Base-by-base conservation (phyloP, 2,113 vertebrate genomes). In the Gnathochromis pfefferi region DNA sequence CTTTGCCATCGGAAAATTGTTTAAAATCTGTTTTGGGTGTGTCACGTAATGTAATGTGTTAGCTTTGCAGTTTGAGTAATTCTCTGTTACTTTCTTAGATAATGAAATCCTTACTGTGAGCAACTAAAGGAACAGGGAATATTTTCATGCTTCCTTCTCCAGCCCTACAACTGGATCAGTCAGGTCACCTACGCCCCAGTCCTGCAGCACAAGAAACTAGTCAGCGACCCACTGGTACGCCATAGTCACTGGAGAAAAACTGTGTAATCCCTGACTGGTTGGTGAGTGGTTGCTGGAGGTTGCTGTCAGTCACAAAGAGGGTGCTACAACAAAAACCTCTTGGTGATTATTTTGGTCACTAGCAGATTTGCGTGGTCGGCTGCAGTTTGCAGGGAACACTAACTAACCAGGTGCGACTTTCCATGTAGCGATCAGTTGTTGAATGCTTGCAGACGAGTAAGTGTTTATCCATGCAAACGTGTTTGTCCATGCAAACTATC, bases 341-440 rank as follows among this genome's bases (percentile, higher is more conserved):
- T 23, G 1, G 12, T 42, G 65, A 16, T 42, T 70, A 14, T 16
- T 73, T 73, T 45, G 38, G 38, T 45, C 5, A 42, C 65, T 26
- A 16, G 65, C 38, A 65, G 0, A 63, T 65, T 65, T 35, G 31
- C 4, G 9, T 65, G 31, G 17, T 65, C 4, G 6, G 31, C 17
- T 19, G 31, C 58, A 63, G 58, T 35, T 63, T 63, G 17, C 58
- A 35, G 58, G 31, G 2, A 35, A 63, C 58, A n/a, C 31, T 0
- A n/a, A 2, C 58, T 35, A 63, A 63, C 58, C 0, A 63, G n/a
- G n/a, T 13, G n/a, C 13, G 1, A 26, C 40, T 45, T 7, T 17
- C 13, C 68, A 26, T 9, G n/a, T 11, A 73, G 68, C 2, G 4
- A 73, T 45, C 14, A 0, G 65, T 1, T 45, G 68, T 16, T 42